Evolutionary conservation across 2,797 vertebrate species (phyloP), one percentile per base, ranked within the genome.

Genomic region (Takifugu ocellatus): DNA sequence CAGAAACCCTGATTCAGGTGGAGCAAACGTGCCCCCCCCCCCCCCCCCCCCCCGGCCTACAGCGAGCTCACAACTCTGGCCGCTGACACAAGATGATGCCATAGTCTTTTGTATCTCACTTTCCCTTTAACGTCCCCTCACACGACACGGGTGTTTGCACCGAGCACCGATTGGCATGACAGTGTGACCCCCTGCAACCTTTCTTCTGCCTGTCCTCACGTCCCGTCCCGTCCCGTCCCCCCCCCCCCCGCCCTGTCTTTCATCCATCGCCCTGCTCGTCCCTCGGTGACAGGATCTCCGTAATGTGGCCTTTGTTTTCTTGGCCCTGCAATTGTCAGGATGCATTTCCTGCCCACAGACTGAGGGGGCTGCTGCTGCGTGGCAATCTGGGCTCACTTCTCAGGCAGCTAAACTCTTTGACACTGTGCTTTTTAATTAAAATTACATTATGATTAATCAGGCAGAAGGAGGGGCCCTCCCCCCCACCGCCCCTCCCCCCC

Each of bases 351-450:
- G 93, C 91, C 92, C 89, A 91, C 94, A 92, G 84, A 93, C 91
- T 92, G 92, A 94, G 94, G 91, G 93, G 93, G 92, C 91, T 93
- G 94, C 94, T 92, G 93, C 95, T 94, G 95, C 84, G 95, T 94
- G 88, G 86, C 96, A 97, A 95, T 97, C 95, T 99, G 96, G 93
- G 93, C 95, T 96, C 95, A 94, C 94, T 98, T 98, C 95, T 98
- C 95, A 93, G 93, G 92, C 94, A 95, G 95, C 95, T 98, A 98
- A 99, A 98, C 96, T 96, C 95, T 98, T 99, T 98, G 96, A 99
- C 96, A 99, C 96, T 95, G 94, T 95, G 96, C 94, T 97, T 99
- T 99, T 99, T 98, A 98, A 99, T 99, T 99, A 99, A 99, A 99
- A 98, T 96, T 97, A 98, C 94, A 99, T 99, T 99, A 98, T 95